These are phyloP conservation scores for Malacoctenus gilli DNA, from an alignment of 2,797 vertebrate species.

Conservation along the genomic window DNA sequence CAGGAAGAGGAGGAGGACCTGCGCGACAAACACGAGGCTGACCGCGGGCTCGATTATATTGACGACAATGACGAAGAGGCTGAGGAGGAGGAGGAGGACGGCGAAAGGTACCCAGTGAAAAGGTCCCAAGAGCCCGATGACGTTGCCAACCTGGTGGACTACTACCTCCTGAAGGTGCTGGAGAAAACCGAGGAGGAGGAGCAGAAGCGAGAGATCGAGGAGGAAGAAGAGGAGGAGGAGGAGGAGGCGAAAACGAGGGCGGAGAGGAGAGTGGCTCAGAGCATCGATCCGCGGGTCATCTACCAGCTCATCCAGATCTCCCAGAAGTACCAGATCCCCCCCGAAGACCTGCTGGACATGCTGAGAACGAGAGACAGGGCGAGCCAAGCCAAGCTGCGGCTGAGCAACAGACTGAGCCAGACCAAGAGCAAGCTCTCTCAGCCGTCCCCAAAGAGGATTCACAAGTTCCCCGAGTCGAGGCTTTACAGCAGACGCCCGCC, in stretches of 20 bases:
- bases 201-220: conserved; percentile 69
- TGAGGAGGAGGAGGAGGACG: conserved; percentile 69
- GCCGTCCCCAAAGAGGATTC: conserved; percentile 76
- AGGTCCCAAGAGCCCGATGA: conserved; percentile 85
- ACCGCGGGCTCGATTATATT: conserved; percentile 77
- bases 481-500: conserved; percentile 75
- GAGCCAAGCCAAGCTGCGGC: conserved; percentile 72
- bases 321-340: conserved; percentile 91
- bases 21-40: conserved; percentile 81
- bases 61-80: conserved; percentile 74
- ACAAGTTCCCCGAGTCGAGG: conserved; percentile 68
- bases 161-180: conserved; percentile 87
- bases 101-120: conserved; percentile 78
- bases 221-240: conserved; percentile 72
- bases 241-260: conserved; percentile 77
- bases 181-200: conserved; percentile 79
- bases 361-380: conserved; percentile 78
- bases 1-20: conserved; percentile 85
- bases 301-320: conserved; percentile 91
- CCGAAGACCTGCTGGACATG: conserved; percentile 91
- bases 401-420: conserved; percentile 69
- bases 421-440: conserved; percentile 74
- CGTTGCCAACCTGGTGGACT: conserved; percentile 86
- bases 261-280: conserved; percentile 76
- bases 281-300: conserved; percentile 83